phyloP scores from a whole-genome alignment of 2,113 vertebrate genomes.

The Speoplatyrhinus poulsoni region DNA sequence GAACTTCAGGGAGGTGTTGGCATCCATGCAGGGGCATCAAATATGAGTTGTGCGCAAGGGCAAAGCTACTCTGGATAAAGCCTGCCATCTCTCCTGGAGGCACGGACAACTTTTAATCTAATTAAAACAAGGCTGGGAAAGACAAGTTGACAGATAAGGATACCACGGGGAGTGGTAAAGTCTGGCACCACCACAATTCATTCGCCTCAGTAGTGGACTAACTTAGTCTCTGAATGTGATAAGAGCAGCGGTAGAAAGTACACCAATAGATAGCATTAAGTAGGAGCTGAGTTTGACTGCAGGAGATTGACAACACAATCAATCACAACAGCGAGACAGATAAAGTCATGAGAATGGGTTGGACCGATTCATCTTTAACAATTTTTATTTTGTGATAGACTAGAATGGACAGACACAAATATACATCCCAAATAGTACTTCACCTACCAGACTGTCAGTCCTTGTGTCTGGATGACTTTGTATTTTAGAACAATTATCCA shows the following conservation, averaged over 20 bases:
- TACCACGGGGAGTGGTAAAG: slow-evolving; percentile 44
- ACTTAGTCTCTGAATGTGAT: slow-evolving; percentile 31
- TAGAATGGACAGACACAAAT: slow-evolving; percentile 4
- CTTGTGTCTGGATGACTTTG: neutral
- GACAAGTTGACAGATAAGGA: slow-evolving; percentile 67
- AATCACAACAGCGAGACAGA: slow-evolving; percentile 48
- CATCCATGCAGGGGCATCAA: slow-evolving; percentile 29
- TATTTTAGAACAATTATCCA: too few relatives aligned
- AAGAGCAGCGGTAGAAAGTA: slow-evolving; percentile 36
- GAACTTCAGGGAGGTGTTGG: slow-evolving; percentile 28
- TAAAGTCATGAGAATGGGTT: slow-evolving; percentile 15
- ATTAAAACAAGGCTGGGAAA: slow-evolving; percentile 67
- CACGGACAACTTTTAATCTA: slow-evolving; percentile 64
- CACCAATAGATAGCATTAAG: slow-evolving; percentile 49
- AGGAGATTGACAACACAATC: slow-evolving; percentile 61
- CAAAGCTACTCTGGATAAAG: slow-evolving; percentile 19
- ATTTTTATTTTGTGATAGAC: slow-evolving; percentile 7
- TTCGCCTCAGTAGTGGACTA: slow-evolving; percentile 36
- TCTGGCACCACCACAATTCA: slow-evolving; percentile 34
- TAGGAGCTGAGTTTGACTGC: slow-evolving; percentile 47
- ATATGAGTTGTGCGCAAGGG: slow-evolving; percentile 23
- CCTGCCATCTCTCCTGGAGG: slow-evolving; percentile 30
- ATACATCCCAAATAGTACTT: neutral
- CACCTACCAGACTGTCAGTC: neutral
- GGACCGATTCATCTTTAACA: slow-evolving; percentile 12